Conservation (phyloP, 1,140 invertebrate genomes). For the Pachyrhynchus sulphureomaculatus region DNA sequence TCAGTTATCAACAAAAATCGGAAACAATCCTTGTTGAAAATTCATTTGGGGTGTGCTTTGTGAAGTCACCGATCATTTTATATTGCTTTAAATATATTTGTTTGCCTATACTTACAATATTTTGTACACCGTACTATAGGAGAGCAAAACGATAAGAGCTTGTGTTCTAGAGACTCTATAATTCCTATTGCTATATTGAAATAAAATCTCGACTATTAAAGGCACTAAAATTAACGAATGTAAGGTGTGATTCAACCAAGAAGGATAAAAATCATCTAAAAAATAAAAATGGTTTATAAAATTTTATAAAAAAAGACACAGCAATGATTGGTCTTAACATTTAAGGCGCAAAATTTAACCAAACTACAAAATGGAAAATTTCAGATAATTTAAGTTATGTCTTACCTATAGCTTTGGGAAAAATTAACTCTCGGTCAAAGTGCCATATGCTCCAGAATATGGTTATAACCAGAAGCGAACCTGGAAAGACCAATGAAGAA, state of each 20-base stretch:
- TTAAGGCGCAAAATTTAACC: too few species aligned
- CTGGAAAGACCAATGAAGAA: slow-evolving; percentile 28
- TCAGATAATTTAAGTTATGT: too few species aligned
- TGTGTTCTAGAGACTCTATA: slow-evolving; percentile 8
- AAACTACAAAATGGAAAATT: too few species aligned
- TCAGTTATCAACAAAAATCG: too few species aligned
- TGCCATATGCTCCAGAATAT: slow-evolving; percentile 32
- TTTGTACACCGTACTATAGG: slow-evolving; percentile 18
- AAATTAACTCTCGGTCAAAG: slow-evolving; percentile 32
- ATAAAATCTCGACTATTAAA: slow-evolving; percentile 22
- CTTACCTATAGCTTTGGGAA: slow-evolving; percentile 26
- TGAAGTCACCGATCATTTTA: too few species aligned
- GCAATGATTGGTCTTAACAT: too few species aligned
- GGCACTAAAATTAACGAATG: slow-evolving; percentile 32
- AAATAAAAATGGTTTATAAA: too few species aligned
- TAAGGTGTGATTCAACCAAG: slow-evolving; percentile 32
- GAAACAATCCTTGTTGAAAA: too few species aligned
- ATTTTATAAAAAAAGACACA: too few species aligned
- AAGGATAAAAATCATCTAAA: slow-evolving; percentile 30
- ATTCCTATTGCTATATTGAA: slow-evolving; percentile 13
- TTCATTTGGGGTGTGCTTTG: too few species aligned
- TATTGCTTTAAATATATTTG: too few species aligned
- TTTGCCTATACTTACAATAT: slow-evolving; percentile 33
- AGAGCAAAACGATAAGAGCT: slow-evolving; percentile 4
- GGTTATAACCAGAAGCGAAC: slow-evolving; percentile 23